Conservation (phyloP, 2,797 vertebrate species). For the Poeciliopsis paucimaculata region DNA sequence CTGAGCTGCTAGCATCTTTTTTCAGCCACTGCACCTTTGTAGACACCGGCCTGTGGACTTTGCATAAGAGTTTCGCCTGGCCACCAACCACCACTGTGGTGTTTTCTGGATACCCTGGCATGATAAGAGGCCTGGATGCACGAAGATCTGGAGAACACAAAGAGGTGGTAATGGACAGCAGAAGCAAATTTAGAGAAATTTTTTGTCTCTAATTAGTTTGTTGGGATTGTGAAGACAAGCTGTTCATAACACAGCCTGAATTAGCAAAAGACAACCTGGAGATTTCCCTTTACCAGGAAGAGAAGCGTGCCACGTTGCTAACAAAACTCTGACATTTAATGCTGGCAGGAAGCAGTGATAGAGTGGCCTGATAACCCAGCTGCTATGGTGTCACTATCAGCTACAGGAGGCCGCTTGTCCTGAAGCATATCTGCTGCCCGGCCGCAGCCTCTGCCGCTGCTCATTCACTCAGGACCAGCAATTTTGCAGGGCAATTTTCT, state of each 20-base stretch:
- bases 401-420: constrained; percentile 57
- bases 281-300: constrained; percentile 50
- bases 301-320: constrained; percentile 48
- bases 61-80: constrained; percentile 75
- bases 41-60: constrained; percentile 74
- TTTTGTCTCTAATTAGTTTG: neutral
- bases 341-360: constrained; percentile 50
- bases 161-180: neutral
- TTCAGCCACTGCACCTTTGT: constrained; percentile 83
- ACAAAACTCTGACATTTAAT: constrained; percentile 53
- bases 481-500: constrained; percentile 78
- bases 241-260: neutral
- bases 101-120: constrained; percentile 81
- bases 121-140: constrained; percentile 67
- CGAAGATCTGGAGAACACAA: constrained; percentile 61
- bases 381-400: constrained; percentile 64
- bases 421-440: constrained; percentile 53
- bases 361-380: constrained; percentile 65
- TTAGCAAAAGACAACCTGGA: constrained; percentile 14
- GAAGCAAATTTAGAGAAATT: neutral
- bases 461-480: constrained; percentile 69
- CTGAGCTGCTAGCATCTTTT: constrained; percentile 45
- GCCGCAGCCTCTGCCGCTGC: constrained; percentile 44
- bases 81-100: constrained; percentile 68
- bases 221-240: neutral